Percentiles rank a stretch among this genome's conserved stretches.
Evolutionary conservation across 23 tunicate species (phyloP).

Genomic region (Halocynthia roretzi): DNA sequence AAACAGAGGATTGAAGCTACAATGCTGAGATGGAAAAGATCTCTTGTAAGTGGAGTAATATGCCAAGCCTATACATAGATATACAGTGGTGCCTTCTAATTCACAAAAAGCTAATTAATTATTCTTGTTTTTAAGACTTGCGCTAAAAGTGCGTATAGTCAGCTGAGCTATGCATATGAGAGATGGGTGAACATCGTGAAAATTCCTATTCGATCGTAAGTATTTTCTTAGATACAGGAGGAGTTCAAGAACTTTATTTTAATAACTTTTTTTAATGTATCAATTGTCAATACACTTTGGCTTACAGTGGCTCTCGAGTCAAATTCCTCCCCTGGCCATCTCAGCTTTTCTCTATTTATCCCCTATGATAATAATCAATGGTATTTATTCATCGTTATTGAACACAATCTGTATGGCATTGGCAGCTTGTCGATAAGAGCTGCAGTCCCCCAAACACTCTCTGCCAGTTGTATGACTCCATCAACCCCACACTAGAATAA

Average conservation of each 20-base stretch:
- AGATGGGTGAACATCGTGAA: conserved; percentile 41
- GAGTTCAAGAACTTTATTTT: too few relatives aligned
- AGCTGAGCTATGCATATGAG: conserved; percentile 50
- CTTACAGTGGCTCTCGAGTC: too few relatives aligned
- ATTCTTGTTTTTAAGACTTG: conserved; percentile 12
- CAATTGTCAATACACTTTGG: neutral
- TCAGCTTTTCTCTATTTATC: too few relatives aligned
- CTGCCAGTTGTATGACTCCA: too few relatives aligned
- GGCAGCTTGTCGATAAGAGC: neutral
- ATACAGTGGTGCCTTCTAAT: too few relatives aligned
- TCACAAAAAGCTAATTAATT: neutral
- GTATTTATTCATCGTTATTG: neutral
- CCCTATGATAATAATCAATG: too few relatives aligned
- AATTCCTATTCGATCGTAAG: conserved; percentile 21
- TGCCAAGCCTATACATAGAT: neutral
- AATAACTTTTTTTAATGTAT: neutral
- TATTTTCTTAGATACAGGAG: too few relatives aligned
- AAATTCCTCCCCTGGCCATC: too few relatives aligned
- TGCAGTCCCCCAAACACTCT: neutral
- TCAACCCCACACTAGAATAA: too few relatives aligned
- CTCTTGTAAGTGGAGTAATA: conserved; percentile 15
- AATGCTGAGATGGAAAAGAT: conserved; percentile 32
- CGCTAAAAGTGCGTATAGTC: conserved; percentile 22
- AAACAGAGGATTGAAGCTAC: conserved; percentile 21
- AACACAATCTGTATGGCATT: neutral